phyloP scores from a whole-genome alignment of 2,113 vertebrate species.

The Rhea pennata region DNA sequence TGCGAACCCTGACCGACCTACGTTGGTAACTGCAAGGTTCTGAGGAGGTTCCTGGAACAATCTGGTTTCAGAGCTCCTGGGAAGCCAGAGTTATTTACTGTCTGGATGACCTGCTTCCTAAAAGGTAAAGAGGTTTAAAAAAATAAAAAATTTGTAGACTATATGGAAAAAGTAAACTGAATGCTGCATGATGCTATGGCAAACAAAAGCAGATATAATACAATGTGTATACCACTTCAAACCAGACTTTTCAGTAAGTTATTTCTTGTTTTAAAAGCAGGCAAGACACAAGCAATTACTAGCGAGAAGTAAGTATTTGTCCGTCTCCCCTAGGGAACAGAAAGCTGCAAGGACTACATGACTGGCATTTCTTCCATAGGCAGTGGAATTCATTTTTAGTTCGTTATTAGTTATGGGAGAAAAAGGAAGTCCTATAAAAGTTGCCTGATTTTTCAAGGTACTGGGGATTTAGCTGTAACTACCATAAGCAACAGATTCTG shows the following conservation, averaged over 20 bases:
- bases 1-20: neutral
- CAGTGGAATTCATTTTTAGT: constrained; percentile 1
- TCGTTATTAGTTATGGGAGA: neutral
- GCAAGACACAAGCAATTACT: neutral
- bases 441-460: neutral
- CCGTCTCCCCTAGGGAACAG: neutral
- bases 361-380: neutral
- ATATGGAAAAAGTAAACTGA: constrained; percentile 42
- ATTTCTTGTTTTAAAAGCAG: constrained; percentile 21
- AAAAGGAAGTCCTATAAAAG: neutral
- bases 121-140: constrained; percentile 36
- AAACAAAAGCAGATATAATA: constrained; percentile 1
- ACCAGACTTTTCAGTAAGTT: neutral
- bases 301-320: constrained; percentile 1
- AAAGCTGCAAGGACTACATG: neutral
- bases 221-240: neutral
- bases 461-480: neutral
- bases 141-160: constrained; percentile 53
- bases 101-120: constrained; percentile 62
- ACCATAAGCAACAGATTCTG: neutral
- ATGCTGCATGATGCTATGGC: neutral
- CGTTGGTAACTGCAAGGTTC: constrained; percentile 31
- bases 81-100: constrained; percentile 65
- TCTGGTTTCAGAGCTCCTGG: constrained; percentile 62
- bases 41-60: constrained; percentile 35